Evolutionary conservation across 2,113 vertebrate species (phyloP).

Genomic region (Mungos mungo): DNA sequence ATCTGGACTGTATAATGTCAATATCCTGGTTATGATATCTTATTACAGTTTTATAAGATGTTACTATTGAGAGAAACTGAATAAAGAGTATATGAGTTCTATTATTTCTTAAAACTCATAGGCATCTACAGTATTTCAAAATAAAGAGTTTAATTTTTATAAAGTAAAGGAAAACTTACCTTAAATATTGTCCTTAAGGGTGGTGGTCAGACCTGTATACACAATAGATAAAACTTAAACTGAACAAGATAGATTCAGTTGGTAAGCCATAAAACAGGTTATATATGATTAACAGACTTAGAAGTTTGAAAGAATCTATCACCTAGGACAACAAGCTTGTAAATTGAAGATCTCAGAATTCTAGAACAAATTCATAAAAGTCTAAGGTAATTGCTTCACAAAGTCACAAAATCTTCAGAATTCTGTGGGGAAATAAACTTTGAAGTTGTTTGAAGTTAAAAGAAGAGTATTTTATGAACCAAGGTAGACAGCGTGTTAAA

Average conservation of each 20-base stretch:
- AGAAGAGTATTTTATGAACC: conserved; percentile 33
- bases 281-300: not conserved
- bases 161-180: conserved; percentile 43
- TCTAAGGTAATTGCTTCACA: conserved; percentile 54
- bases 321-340: conserved; percentile 53
- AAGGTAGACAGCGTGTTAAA: conserved; percentile 45
- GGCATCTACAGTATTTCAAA: not conserved
- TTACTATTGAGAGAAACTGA: not conserved
- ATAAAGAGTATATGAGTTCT: not conserved
- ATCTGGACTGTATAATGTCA: not conserved
- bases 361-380: conserved; percentile 61
- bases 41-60: not conserved
- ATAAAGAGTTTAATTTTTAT: conserved; percentile 13
- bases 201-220: not conserved
- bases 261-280: not conserved
- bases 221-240: not conserved
- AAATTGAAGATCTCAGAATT: conserved; percentile 49
- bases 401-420: conserved; percentile 54
- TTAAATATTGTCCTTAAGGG: conserved; percentile 5
- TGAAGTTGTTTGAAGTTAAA: conserved; percentile 51
- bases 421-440: conserved; percentile 52
- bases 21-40: not conserved
- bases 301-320: conserved; percentile 52
- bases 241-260: not conserved
- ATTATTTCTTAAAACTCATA: not conserved